These are phyloP conservation scores for Caenorhabditis panamensis DNA, from an alignment of 2,888 invertebrate genomes.

Conservation along the genomic window DNA sequence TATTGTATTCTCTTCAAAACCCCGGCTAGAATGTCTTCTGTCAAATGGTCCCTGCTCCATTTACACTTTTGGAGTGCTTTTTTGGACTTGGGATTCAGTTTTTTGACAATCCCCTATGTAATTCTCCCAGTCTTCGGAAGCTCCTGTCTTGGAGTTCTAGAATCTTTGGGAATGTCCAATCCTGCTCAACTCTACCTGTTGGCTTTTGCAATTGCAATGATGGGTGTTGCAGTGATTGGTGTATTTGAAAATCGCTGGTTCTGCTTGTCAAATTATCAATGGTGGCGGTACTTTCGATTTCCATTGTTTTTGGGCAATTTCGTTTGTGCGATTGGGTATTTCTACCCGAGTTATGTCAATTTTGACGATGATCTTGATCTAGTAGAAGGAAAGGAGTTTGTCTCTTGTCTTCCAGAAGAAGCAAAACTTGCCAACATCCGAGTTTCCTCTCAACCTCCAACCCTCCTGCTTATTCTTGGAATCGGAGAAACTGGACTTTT, in stretches of 20 bases:
- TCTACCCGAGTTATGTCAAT: no score
- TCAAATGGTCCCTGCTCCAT: constrained; percentile 15
- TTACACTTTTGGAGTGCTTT: constrained; percentile 18
- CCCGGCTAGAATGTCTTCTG: constrained; percentile 12
- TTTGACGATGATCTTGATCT: no score
- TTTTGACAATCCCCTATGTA: background rate
- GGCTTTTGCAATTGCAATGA: no score
- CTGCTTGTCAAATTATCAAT: no score
- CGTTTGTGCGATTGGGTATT: no score
- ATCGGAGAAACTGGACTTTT: background rate
- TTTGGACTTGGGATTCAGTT: constrained; percentile 6
- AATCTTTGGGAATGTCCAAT: background rate
- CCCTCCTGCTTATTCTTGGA: background rate
- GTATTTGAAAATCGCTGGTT: no score
- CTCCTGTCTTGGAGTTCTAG: background rate
- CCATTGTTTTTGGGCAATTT: no score
- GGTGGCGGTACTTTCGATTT: no score
- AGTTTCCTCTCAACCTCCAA: background rate
- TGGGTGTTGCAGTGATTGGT: no score
- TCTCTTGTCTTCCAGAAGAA: constrained; percentile 7
- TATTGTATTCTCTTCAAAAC: no score
- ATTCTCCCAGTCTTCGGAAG: background rate
- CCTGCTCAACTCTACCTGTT: no score
- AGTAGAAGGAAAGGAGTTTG: no score
- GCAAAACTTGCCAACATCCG: background rate